Conservation (phyloP, 2,797 vertebrate species). For the Percopsis omiscomaycus region DNA sequence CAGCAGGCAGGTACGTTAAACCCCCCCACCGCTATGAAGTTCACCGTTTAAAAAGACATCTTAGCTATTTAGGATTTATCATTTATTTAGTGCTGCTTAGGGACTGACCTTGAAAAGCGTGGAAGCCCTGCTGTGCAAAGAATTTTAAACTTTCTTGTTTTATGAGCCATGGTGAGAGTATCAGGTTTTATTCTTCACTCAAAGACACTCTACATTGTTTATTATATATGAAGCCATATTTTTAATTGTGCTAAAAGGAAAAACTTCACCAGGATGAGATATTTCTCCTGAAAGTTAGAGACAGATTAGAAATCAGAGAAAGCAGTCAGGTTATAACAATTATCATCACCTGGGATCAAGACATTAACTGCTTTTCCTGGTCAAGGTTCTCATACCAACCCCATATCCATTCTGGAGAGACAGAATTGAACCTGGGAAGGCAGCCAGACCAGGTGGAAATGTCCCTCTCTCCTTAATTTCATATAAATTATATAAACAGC, state of each 20-base stretch:
- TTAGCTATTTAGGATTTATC: slow-evolving; percentile 12
- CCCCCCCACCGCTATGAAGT: slow-evolving; percentile 18
- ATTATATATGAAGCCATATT: too few relatives aligned
- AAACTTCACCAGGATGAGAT: background rate
- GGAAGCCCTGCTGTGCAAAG: background rate
- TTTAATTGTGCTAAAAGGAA: background rate
- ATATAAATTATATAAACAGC: slow-evolving; percentile 26
- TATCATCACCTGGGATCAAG: slow-evolving; percentile 15
- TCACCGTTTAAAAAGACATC: slow-evolving; percentile 19
- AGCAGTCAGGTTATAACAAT: background rate
- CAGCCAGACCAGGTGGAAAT: slow-evolving; percentile 4
- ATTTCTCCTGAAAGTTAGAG: too few relatives aligned
- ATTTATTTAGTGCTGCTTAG: background rate
- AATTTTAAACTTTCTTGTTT: background rate
- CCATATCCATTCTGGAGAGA: background rate
- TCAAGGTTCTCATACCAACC: background rate
- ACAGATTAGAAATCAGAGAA: too few relatives aligned
- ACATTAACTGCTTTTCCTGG: slow-evolving; percentile 15
- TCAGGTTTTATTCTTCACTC: background rate
- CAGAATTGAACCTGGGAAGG: background rate
- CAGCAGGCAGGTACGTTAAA: slow-evolving; percentile 32
- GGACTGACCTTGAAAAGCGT: background rate
- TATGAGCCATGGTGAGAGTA: background rate
- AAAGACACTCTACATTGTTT: too few relatives aligned
- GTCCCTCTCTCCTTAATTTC: background rate